phyloP scores from a whole-genome alignment of 2,888 invertebrate genomes.

The Oscheius onirici region DNA sequence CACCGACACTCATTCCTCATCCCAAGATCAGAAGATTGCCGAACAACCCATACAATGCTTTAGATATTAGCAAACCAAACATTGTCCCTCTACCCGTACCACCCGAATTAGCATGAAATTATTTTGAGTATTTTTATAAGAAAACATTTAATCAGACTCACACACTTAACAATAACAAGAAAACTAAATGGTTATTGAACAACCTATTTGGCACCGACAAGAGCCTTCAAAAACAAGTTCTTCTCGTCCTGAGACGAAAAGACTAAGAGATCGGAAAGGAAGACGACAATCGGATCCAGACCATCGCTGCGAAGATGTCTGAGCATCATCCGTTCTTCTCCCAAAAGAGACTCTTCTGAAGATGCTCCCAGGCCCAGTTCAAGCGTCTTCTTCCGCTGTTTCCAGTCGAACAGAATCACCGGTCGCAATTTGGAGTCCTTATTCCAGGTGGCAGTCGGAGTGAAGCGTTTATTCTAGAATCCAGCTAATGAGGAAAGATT shows the following conservation, averaged over 20 bases:
- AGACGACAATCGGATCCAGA: constrained; percentile 9
- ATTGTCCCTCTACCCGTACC: constrained; percentile 44
- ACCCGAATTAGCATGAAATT: constrained; percentile 22
- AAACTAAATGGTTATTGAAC: background rate
- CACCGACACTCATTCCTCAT: constrained; percentile 17
- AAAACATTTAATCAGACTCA: background rate
- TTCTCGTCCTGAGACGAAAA: background rate
- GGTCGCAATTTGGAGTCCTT: background rate
- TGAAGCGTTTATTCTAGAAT: constrained; percentile 9
- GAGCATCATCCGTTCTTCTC: constrained; percentile 18
- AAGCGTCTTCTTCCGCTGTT: constrained; percentile 9
- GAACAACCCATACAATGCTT: constrained; percentile 42
- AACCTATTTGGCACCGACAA: constrained; percentile 1
- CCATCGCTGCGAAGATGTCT: background rate
- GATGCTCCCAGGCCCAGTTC: background rate
- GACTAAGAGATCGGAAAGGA: background rate
- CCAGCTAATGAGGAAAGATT: background rate
- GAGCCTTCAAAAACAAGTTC: constrained; percentile 8
- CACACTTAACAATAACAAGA: background rate
- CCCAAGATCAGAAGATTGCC: constrained; percentile 38
- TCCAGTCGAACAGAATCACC: constrained; percentile 19
- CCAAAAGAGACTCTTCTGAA: constrained; percentile 1
- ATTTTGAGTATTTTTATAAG: background rate
- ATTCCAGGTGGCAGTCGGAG: constrained; percentile 6
- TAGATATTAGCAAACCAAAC: constrained; percentile 47